These are phyloP conservation scores for Cercopithecus neglectus DNA, from an alignment of 2,797 vertebrate species.

Conservation along the genomic window DNA sequence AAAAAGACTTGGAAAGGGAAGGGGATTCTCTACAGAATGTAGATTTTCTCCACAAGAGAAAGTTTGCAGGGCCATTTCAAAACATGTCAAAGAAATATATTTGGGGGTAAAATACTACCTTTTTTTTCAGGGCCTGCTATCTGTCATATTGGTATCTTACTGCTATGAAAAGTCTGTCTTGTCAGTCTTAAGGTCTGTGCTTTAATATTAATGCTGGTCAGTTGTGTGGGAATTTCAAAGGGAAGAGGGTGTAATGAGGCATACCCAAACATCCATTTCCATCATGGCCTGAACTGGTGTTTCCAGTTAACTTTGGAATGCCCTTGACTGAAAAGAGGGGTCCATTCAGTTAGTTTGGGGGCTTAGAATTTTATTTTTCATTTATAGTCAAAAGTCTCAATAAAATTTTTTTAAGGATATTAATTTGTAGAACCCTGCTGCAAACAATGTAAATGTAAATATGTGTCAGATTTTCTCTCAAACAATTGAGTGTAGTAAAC, in stretches of 20 bases:
- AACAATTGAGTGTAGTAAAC: not conserved
- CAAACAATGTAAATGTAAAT: constrained; percentile 19
- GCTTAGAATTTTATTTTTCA: not conserved
- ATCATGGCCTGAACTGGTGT: not conserved
- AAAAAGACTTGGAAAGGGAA: not conserved
- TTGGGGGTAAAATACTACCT: not conserved
- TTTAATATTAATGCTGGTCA: not conserved
- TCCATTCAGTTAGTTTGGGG: not conserved
- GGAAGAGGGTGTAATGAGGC: not conserved
- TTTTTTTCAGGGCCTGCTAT: not conserved
- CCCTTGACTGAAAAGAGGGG: not conserved
- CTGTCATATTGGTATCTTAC: not conserved
- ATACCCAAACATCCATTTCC: not conserved
- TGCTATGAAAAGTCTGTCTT: not conserved
- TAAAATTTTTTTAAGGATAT: constrained; percentile 27
- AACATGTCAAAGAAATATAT: not conserved
- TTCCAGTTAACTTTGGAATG: not conserved
- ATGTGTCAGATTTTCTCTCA: not conserved
- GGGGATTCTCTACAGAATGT: not conserved
- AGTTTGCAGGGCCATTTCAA: not conserved
- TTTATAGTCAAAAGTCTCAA: not conserved
- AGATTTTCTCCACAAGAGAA: not conserved
- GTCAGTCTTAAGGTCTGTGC: not conserved
- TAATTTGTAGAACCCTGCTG: not conserved
- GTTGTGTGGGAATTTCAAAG: not conserved